Conservation (phyloP, 2,113 vertebrate genomes). For the Syrmaticus mikado region DNA sequence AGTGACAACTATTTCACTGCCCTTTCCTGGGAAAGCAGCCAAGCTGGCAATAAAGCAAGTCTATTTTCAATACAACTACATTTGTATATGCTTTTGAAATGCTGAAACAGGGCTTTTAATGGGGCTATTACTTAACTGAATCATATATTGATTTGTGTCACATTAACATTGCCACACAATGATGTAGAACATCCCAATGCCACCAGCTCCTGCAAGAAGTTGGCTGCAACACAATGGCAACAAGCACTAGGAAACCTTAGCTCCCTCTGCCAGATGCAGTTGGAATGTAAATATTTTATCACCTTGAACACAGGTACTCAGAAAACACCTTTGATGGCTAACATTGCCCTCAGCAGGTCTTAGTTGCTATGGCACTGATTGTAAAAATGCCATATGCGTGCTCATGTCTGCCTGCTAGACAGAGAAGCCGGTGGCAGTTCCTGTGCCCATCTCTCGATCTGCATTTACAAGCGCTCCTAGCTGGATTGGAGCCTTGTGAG, state of each 20-base stretch:
- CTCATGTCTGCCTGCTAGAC: fast-evolving
- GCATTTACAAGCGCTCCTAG: neutral
- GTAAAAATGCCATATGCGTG: neutral
- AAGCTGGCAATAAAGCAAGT: neutral
- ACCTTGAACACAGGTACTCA: neutral
- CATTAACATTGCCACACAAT: neutral
- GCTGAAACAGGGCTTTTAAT: neutral
- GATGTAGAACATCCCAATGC: neutral
- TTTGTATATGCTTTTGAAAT: neutral
- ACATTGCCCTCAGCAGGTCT: neutral
- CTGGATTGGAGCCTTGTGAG: neutral
- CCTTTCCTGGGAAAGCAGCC: constrained; percentile 30
- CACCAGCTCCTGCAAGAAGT: neutral
- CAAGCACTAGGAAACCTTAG: neutral
- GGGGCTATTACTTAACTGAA: neutral
- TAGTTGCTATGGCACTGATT: neutral
- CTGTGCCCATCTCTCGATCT: neutral
- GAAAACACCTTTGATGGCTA: neutral
- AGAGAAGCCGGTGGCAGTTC: neutral
- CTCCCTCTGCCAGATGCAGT: neutral
- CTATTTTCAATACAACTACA: neutral
- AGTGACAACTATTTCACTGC: neutral
- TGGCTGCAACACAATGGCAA: neutral
- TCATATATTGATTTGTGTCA: neutral
- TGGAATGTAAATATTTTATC: constrained; percentile 23